Evolutionary conservation across 2,888 invertebrate species (phyloP), one percentile per base, ranked within the genome.

Genomic region (Neria commutata): DNA sequence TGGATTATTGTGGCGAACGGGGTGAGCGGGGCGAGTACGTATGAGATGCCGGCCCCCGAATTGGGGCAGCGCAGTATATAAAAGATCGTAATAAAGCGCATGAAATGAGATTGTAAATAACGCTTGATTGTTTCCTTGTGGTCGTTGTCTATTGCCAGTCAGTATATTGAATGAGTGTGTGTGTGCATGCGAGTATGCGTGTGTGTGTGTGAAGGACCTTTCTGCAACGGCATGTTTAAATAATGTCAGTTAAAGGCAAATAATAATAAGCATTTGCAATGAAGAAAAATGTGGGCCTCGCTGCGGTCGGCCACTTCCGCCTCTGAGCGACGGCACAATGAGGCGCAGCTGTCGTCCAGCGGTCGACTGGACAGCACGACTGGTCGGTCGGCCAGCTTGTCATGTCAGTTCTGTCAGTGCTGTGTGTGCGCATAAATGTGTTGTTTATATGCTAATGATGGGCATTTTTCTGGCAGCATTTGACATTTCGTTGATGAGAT

Each of bases 211-310:
- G 14, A n/a, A 11, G 23, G 26, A 17, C 2, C 17, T 14, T 11
- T 50, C 11, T 24, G 52, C n/a, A 25, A n/a, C n/a, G n/a, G n/a
- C n/a, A n/a, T 37, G 42, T 21, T 42, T 42, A 49, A 56, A 56
- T 56, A 56, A 56, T 56, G 56, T 40, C 33, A 49, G 56, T 49
- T 40, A 49, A 56, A 42, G 8, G 56, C 49, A 56, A 49, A 56
- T 57, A 52, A 57, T 57, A 46, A 51, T 46, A 52, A 57, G 47
- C 6, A 26, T 46, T 46, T 21, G 37, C 46, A 46, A 52, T 52
- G 37, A 37, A 25, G 46, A 52, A 51, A 51, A 52, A 46, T 46
- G 37, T 21, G 17, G 17, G 51, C 52, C 52, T n/a, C n/a, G n/a
- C n/a, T n/a, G n/a, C n/a, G n/a, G n/a, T n/a, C n/a, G n/a, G n/a